These are phyloP conservation scores for Hystrix brachyura DNA, from an alignment of 2,113 vertebrate species.

Conservation along the genomic window DNA sequence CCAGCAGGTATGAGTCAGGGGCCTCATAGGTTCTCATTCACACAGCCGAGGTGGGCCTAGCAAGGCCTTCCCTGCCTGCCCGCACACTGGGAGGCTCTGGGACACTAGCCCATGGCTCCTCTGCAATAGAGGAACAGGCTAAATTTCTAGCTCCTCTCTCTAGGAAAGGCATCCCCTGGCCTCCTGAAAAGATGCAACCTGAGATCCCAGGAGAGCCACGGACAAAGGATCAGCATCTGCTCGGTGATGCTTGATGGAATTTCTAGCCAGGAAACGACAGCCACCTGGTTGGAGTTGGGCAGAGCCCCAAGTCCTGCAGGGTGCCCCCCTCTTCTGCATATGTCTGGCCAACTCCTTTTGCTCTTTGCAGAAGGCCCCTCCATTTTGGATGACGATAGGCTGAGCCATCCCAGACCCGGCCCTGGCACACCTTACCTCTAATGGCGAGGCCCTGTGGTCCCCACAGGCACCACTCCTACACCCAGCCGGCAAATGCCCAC, in stretches of 20 bases:
- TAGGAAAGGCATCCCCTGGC: constrained; percentile 14
- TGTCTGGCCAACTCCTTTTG: not conserved
- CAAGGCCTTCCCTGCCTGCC: not conserved
- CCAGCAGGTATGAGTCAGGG: rapidly evolving
- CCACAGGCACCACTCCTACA: not conserved
- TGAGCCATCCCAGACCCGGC: not conserved
- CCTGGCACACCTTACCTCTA: not conserved
- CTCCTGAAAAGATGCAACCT: constrained; percentile 66
- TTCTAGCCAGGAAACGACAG: constrained; percentile 53
- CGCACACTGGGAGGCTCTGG: not conserved
- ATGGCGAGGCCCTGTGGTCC: not conserved
- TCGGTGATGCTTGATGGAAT: constrained; percentile 45
- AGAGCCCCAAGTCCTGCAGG: not conserved
- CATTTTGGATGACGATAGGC: not conserved
- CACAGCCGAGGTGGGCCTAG: not conserved
- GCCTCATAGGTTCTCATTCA: not conserved
- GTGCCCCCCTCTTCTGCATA: rapidly evolving
- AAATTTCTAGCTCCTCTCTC: not conserved
- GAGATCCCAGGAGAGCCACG: constrained; percentile 30
- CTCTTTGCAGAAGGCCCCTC: not conserved
- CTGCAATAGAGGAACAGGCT: not conserved
- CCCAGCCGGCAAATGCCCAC: not conserved
- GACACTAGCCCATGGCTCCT: not conserved
- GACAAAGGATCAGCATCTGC: constrained; percentile 61
- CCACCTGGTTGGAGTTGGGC: constrained; percentile 61